Percentiles rank a stretch among this genome's conserved stretches.
Evolutionary conservation across 2,113 vertebrate species (phyloP).

Genomic region (Anarrhichthys ocellatus): DNA sequence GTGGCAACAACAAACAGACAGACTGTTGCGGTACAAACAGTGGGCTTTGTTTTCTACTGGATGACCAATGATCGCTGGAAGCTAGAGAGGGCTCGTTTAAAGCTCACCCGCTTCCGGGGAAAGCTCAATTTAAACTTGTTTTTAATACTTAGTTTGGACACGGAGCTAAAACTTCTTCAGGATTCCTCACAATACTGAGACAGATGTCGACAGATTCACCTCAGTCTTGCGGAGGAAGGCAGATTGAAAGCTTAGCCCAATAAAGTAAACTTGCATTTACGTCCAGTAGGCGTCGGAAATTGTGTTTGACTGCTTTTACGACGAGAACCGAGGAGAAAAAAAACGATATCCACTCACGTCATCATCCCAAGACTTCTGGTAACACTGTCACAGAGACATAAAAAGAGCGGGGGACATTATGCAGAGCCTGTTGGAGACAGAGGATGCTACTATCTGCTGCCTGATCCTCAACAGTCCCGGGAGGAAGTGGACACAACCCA

Average conservation of each 20-base stretch:
- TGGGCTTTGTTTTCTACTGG: constrained; percentile 3
- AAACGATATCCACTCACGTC: neutral
- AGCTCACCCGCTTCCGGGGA: neutral
- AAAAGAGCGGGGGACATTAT: neutral
- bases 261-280: neutral
- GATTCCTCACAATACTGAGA: neutral
- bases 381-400: neutral
- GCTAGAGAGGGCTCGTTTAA: neutral
- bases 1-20: constrained; percentile 24
- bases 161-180: neutral
- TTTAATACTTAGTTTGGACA: neutral
- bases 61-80: neutral
- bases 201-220: neutral
- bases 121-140: neutral
- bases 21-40: neutral
- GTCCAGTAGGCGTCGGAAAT: neutral
- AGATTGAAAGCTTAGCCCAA: neutral
- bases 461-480: constrained; percentile 4
- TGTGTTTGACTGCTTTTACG: constrained; percentile 12
- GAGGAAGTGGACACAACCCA: neutral
- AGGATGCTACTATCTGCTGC: neutral
- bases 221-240: neutral
- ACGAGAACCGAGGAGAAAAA: neutral
- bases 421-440: neutral
- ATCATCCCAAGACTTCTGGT: neutral